Base-by-base conservation (phyloP, 2,888 invertebrate genomes). In the Tortrix viridana region DNA sequence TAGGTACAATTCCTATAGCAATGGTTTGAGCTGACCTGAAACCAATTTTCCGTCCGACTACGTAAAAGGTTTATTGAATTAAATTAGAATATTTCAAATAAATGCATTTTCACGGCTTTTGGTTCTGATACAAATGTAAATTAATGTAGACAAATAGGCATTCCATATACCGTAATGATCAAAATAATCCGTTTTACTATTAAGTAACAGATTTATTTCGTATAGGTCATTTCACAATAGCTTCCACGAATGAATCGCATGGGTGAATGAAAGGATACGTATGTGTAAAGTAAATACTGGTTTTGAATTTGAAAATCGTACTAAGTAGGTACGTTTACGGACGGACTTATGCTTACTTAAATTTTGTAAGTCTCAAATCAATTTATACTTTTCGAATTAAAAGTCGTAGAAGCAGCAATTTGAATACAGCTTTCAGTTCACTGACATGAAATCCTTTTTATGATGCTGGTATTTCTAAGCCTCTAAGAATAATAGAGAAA, bases 321-420 rank as follows among this genome's bases (percentile, higher is more conserved):
- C n/a, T n/a, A n/a, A n/a, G n/a, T n/a, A n/a, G n/a, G n/a, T n/a
- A n/a, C n/a, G n/a, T n/a, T n/a, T n/a, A n/a, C n/a, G n/a, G n/a
- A n/a, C n/a, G n/a, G n/a, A n/a, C n/a, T n/a, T n/a, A n/a, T n/a
- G n/a, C 22, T 1, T 32, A 6, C 38, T 48, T 60, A 48, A 41
- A 32, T 26, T 48, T 48, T 16, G 14, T 32, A 43, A 43, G 20
- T 26, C 20, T 6, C 43, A 61, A 56, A 47, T 22, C 43, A 50
- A 61, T 61, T 46, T 43, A 37, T 56, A 61, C 44, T 50, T 61
- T 46, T 20, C 43, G 19, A 44, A 50, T 60, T 48, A 48, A 60
- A 54, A 48, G 41, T 38, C 26, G 0, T 16, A 53, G 20, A 43
- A 53, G 47, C 19, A 59, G 38, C 14, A 41, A 26, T 41, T 60